Evolutionary conservation across 2,888 invertebrate genomes (phyloP).

Genomic region (Zelleria hepariella): DNA sequence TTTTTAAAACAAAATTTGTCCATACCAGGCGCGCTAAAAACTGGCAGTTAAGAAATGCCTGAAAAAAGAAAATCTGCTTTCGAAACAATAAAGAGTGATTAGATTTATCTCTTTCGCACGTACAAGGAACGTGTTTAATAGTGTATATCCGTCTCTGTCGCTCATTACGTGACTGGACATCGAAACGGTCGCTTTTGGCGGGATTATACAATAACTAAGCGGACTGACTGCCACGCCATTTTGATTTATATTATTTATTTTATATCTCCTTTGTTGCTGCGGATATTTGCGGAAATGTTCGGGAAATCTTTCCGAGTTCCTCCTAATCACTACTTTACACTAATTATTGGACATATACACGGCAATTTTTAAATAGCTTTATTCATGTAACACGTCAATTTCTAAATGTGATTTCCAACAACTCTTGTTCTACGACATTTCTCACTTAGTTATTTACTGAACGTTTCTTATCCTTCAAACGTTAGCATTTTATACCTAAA

Average conservation of each 20-base stretch:
- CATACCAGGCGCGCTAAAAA: not conserved
- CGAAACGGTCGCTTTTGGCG: not conserved
- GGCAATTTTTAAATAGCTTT: no score
- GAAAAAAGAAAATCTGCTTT: not conserved
- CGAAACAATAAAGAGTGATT: constrained; percentile 7
- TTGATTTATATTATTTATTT: not conserved
- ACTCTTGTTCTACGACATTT: no score
- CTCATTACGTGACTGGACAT: constrained; percentile 57
- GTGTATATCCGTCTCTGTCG: constrained; percentile 21
- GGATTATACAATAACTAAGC: not conserved
- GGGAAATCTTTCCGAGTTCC: no score
- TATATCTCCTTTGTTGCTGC: not conserved
- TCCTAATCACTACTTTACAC: no score
- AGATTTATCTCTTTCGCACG: constrained; percentile 24
- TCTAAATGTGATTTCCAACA: no score
- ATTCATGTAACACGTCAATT: no score
- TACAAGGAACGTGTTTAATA: not conserved
- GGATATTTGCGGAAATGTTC: not conserved
- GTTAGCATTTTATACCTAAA: no score
- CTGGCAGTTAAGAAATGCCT: not conserved
- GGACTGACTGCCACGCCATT: not conserved
- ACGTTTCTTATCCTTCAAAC: no score
- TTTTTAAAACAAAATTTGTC: not conserved
- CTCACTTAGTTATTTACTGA: no score
- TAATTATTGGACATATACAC: no score